Base-by-base conservation (phyloP, 2,888 invertebrate genomes). In the Cantharis lateralis region DNA sequence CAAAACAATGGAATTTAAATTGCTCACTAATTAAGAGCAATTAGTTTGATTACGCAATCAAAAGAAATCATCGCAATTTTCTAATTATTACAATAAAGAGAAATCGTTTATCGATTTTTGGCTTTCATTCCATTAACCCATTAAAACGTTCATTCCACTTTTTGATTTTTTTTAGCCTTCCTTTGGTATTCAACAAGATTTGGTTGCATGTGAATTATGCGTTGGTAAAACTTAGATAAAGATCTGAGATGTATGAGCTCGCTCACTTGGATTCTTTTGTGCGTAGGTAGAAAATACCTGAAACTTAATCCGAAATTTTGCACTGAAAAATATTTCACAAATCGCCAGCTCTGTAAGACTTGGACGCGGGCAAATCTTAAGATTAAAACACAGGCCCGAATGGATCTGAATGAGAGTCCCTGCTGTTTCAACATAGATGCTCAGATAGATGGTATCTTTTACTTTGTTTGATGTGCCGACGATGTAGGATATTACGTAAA, bases 61-160 rank as follows among this genome's bases (percentile, higher is more conserved):
- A 79, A 81, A 80, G 80, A 81, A 82, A 80, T 77, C 80, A 76
- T 81, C 78, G 79, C 82, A 82, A 81, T 83, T 78, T 77, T 81
- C 82, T 83, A 82, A 84, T 84, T 83, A 83, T 82, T 80, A 48
- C n/a, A n/a, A 48, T 48, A n/a, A 48, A 48, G 48, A 48, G 48
- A 48, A 48, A 48, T 48, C 48, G 48, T 48, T 48, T 48, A 48
- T 48, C 48, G 48, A 48, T 48, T 48, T 48, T n/a, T 9, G 48
- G 48, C 48, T n/a, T 48, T 48, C 48, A n/a, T 48, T 48, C 48
- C n/a, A 48, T 48, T 48, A 48, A 48, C 48, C n/a, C 0, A 66
- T 66, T 66, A 20, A 66, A 20, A 13, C 32, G 1, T 13, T 13
- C 26, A 32, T 32, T 32, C 11, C 13, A 32, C 13, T 32, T 32